A percentile compares a stretch with the other conserved stretches of the same genome.
phyloP scores from a whole-genome alignment of 2,113 vertebrate genomes.

The Ptilonorhynchus violaceus region DNA sequence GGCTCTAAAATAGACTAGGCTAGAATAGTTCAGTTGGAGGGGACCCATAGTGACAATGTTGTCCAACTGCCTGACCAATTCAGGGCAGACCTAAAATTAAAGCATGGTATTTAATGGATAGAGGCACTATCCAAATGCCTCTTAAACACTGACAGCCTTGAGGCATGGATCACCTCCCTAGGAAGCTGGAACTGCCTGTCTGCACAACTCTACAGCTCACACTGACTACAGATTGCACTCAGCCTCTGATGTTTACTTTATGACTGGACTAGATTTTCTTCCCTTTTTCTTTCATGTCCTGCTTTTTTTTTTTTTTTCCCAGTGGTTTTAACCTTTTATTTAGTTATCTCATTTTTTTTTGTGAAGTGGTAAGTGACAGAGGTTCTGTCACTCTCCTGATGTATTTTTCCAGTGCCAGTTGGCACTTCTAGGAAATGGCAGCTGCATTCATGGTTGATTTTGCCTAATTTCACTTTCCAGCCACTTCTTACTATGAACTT shows the following conservation, averaged over 20 bases:
- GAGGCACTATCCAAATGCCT: background rate
- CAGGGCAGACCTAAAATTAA: background rate
- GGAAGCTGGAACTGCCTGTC: background rate
- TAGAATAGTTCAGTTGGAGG: background rate
- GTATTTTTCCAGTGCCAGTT: background rate
- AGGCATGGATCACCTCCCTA: rapidly evolving
- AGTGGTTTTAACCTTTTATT: background rate
- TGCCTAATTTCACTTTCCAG: background rate
- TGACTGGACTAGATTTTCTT: background rate
- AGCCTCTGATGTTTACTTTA: background rate
- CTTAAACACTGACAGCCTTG: background rate
- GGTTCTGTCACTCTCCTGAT: background rate
- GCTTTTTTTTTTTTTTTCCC: background rate
- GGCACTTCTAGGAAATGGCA: background rate
- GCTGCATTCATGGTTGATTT: background rate
- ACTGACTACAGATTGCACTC: background rate
- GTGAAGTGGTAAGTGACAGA: background rate
- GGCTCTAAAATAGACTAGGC: background rate
- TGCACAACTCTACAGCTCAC: background rate
- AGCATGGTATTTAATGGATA: background rate
- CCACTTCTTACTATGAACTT: background rate
- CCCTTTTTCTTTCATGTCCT: background rate
- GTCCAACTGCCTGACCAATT: background rate
- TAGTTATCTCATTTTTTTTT: background rate
- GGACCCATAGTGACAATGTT: rapidly evolving